Conservation (phyloP, 2,888 invertebrate species). For the Agrochola lychnidis region DNA sequence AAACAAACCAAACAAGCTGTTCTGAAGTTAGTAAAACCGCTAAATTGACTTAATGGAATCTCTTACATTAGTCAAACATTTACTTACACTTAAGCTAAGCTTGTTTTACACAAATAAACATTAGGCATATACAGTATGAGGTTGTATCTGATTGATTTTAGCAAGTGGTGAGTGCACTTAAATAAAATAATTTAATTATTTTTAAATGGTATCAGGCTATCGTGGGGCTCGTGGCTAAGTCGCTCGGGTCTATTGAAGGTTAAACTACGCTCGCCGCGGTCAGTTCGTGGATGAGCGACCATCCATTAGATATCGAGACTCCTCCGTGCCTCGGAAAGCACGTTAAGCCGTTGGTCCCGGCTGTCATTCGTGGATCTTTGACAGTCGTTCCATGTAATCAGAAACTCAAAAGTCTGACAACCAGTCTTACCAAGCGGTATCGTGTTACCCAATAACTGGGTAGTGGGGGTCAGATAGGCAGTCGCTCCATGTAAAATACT, state of each 20-base stretch:
- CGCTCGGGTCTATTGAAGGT: no score
- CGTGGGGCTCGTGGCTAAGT: not conserved
- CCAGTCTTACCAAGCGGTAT: not conserved
- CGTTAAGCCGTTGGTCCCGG: not conserved
- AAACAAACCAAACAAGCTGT: conserved; percentile 53
- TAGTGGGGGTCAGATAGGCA: not conserved
- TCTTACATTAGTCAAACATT: conserved; percentile 56
- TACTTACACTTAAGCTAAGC: conserved; percentile 37
- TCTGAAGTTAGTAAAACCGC: conserved; percentile 60
- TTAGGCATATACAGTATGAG: conserved; percentile 4
- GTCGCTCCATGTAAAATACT: not conserved
- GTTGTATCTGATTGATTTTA: conserved; percentile 2
- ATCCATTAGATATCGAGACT: no score
- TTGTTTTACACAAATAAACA: conserved; percentile 43
- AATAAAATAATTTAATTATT: not conserved
- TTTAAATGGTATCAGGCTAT: not conserved
- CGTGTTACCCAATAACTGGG: not conserved
- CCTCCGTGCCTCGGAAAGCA: no score
- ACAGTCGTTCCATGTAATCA: not conserved
- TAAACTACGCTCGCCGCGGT: not conserved
- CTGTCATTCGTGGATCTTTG: not conserved
- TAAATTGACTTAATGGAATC: conserved; percentile 62
- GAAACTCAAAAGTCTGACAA: not conserved
- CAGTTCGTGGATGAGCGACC: no score
- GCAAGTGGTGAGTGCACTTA: not conserved